Evolutionary conservation across 2,888 invertebrate genomes (phyloP), one percentile per base, ranked within the genome.

Genomic region (Harmothoe impar): DNA sequence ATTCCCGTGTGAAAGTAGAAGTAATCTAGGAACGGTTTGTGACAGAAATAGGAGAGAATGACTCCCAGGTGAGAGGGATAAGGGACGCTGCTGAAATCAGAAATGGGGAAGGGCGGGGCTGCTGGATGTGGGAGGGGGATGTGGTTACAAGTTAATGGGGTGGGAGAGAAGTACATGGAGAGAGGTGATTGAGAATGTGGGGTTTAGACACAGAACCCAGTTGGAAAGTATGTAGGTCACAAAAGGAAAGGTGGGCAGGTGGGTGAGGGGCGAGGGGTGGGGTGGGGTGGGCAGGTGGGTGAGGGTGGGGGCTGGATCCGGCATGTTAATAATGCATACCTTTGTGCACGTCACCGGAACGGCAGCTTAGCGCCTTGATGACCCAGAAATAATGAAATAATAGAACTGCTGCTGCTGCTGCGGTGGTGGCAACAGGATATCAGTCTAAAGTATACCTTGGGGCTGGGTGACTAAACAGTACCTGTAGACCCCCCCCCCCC

Each of bases 301-400:
- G n/a, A n/a, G 43, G 33, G 15, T 5, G 33, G n/a, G 33, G 51
- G 0, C 43, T 43, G 43, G 43, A 43, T 43, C 62, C 25, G 84
- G 84, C 43, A 84, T 84, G 84, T 84, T 84, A 84, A 84, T 84
- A 84, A 84, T 84, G 84, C 84, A 84, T 84, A 84, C 84, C 84
- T 84, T 33, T 43, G 84, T 84, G 10, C 84, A 84, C 20, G 23
- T 7, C 15, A 84, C 43, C 29, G 84, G 1, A 43, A 84, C 84
- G 84, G 25, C 72, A 43, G 51, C 84, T 84, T 51, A n/a, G n/a
- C 51, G 43, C n/a, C 33, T 84, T 23, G 84, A 5, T 84, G 84
- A 43, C 84, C 84, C 25, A 84, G 84, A 84, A 84, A 33, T 84
- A 84, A 84, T 25, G n/a, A 84, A 84, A 84, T 84, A 84, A 84